These are phyloP conservation scores for Carassius gibelio DNA, from an alignment of 2,113 vertebrate species.

Conservation along the genomic window DNA sequence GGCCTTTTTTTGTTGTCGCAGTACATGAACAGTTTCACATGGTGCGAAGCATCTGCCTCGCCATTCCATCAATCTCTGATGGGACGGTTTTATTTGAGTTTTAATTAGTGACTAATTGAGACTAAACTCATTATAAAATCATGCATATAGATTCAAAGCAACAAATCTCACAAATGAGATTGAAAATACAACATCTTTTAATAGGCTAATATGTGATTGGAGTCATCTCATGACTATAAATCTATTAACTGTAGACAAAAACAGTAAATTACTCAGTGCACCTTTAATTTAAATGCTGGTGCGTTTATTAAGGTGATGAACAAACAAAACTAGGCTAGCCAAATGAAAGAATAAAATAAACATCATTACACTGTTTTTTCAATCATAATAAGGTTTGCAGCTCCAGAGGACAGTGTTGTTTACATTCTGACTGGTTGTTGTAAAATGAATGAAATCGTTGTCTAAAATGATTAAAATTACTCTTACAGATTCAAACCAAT, in stretches of 20 bases:
- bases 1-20: neutral
- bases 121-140: neutral
- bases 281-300: neutral
- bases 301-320: too few species aligned
- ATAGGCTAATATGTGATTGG: neutral
- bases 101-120: neutral
- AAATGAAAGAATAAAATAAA: neutral
- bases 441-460: neutral
- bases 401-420: neutral
- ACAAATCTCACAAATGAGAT: neutral
- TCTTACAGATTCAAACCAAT: neutral
- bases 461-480: neutral
- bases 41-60: neutral
- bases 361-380: too few species aligned
- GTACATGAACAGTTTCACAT: constrained; percentile 1
- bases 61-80: neutral
- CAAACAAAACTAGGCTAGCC: neutral
- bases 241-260: neutral
- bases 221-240: neutral
- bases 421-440: neutral
- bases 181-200: too few species aligned
- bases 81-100: neutral
- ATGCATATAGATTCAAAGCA: neutral
- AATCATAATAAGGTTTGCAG: too few species aligned
- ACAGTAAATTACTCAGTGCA: neutral